Conservation (phyloP, 2,113 vertebrate genomes). For the Axis porcinus region DNA sequence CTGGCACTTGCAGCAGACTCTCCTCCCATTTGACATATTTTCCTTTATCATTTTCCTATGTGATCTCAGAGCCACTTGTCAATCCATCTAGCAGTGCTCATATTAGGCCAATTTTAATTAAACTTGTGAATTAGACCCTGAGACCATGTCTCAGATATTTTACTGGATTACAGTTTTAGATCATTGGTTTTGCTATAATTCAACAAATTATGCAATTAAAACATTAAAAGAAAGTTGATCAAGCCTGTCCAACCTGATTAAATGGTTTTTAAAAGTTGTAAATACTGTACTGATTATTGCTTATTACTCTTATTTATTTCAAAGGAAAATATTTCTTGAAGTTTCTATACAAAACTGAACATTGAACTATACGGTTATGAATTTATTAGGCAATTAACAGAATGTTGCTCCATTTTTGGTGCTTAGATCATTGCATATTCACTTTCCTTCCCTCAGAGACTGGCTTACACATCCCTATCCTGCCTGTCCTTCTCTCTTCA, state of each 20-base stretch:
- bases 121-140: constrained; percentile 52
- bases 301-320: constrained; percentile 41
- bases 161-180: constrained; percentile 28
- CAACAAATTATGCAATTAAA: constrained; percentile 49
- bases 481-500: neutral
- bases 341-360: constrained; percentile 7
- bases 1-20: neutral
- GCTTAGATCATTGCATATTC: neutral
- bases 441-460: neutral
- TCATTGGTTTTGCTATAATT: constrained; percentile 41
- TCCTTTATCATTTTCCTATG: constrained; percentile 42
- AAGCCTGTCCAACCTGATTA: constrained; percentile 8
- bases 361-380: neutral
- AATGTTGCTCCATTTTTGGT: neutral
- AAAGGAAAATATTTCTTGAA: constrained; percentile 27
- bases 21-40: constrained; percentile 32
- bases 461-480: neutral
- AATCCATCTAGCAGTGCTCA: constrained; percentile 49
- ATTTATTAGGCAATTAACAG: neutral
- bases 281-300: constrained; percentile 35
- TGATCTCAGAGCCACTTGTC: constrained; percentile 53
- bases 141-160: constrained; percentile 32
- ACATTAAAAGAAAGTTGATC: constrained; percentile 49
- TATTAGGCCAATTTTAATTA: constrained; percentile 66
- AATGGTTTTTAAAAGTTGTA: constrained; percentile 28